Conservation (phyloP, 1,140 invertebrate genomes). For the Saxidomus purpurata region DNA sequence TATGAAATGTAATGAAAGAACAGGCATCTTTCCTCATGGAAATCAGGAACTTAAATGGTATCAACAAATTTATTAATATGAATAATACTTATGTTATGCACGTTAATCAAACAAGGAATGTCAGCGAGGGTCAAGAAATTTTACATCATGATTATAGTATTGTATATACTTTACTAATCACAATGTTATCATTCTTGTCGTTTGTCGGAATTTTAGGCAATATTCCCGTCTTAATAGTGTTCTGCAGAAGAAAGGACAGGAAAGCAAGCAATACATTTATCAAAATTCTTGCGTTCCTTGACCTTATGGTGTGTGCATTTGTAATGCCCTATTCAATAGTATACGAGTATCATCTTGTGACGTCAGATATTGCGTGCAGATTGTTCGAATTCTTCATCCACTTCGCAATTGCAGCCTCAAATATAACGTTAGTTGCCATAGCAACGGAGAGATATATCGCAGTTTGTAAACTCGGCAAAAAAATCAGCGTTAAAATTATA, state of each 20-base stretch:
- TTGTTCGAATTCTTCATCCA: constrained; percentile 77
- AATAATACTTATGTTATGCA: neutral
- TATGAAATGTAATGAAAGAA: too few species aligned
- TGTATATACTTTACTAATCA: constrained; percentile 65
- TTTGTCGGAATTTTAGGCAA: constrained; percentile 78
- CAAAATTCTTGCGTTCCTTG: constrained; percentile 76
- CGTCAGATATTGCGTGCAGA: constrained; percentile 73
- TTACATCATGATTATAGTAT: constrained; percentile 2
- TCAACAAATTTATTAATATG: neutral
- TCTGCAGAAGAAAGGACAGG: constrained; percentile 71
- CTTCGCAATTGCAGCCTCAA: constrained; percentile 73
- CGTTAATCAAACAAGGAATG: neutral
- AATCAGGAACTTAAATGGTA: too few species aligned
- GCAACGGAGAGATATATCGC: constrained; percentile 77
- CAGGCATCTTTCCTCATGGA: too few species aligned
- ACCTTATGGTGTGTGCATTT: constrained; percentile 74
- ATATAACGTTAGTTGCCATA: constrained; percentile 78
- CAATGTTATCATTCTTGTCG: constrained; percentile 71
- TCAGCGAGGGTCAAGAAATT: neutral
- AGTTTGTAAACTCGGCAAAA: constrained; percentile 68
- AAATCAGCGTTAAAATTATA: constrained; percentile 71
- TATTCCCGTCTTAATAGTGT: constrained; percentile 78
- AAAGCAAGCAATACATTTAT: constrained; percentile 79
- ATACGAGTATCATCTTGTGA: constrained; percentile 77
- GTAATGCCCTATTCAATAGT: constrained; percentile 80